Percentiles rank a stretch among this genome's conserved stretches.
These are phyloP conservation scores for Holacanthus passer DNA, from an alignment of 2,113 vertebrate genomes.

Conservation along the genomic window DNA sequence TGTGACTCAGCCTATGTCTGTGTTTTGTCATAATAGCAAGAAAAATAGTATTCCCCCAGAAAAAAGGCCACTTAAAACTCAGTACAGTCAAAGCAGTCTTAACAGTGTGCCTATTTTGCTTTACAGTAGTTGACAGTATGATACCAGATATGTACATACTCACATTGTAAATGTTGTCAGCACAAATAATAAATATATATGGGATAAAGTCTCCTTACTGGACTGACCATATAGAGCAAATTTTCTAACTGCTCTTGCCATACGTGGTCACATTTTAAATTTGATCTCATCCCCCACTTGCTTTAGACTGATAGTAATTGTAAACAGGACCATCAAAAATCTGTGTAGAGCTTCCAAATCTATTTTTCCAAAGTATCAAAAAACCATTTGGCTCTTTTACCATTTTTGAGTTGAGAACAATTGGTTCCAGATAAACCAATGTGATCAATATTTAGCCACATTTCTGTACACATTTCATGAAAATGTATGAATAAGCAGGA, in stretches of 20 bases:
- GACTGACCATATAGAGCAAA: background rate
- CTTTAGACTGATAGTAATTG: conserved; percentile 4
- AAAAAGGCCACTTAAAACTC: background rate
- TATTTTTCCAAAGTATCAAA: conserved; percentile 6
- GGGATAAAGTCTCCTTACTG: background rate
- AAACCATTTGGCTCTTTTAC: background rate
- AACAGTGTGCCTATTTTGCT: conserved; percentile 12
- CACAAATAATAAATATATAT: conserved; percentile 55
- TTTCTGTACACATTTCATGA: background rate
- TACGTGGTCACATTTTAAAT: background rate
- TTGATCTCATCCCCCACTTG: background rate
- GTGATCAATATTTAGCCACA: conserved; percentile 12
- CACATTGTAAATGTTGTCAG: conserved; percentile 8
- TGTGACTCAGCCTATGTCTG: conserved; percentile 23
- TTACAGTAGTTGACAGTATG: background rate
- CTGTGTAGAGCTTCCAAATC: background rate
- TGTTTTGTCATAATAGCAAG: conserved; percentile 12
- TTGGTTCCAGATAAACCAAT: background rate
- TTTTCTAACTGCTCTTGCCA: background rate
- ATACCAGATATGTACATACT: background rate
- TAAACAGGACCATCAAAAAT: conserved; percentile 49
- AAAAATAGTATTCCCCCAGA: background rate
- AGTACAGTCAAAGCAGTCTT: background rate
- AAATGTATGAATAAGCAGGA: conserved; percentile 23
- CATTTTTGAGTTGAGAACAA: background rate